Evolutionary conservation across 2,797 vertebrate species (phyloP), one percentile per base, ranked within the genome.

Genomic region (Heliangelus exortis): DNA sequence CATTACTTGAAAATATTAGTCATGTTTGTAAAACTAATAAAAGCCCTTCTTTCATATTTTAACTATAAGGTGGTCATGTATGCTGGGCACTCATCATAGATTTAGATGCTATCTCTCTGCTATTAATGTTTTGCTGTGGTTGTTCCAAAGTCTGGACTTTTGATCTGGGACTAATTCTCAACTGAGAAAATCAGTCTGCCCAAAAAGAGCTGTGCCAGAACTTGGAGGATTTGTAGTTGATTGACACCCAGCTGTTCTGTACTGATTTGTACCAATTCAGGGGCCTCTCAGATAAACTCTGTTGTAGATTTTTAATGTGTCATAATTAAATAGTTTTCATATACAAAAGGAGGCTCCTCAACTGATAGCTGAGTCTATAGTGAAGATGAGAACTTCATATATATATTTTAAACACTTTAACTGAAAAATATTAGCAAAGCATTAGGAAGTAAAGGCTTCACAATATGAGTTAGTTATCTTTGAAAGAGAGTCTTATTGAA

Each of bases 1-100:
- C 89, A 84, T 59, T 83, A 84, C 69, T 96, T 87, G 89, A 93
- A 93, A 96, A 92, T 87, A 83, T 94, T 96, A 92, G 87, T 95
- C 90, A 91, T 1, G 3, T 92, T 9, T 87, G 58, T 93, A 95
- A 92, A 95, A 82, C 81, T 82, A 94, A 93, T 93, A 87, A 85
- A 95, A 91, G 7, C 9, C 65, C 11, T 75, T 92, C 58, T 85
- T 89, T 93, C 58, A 13, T 85, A 92, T 87, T 89, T 96, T 85
- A 89, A 81, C 68, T 92, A 12, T 75, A 93, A 93, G 89, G 61
- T 93, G 82, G 65, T 91, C 84, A 20, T 89, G 19, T 75, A 77
- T 22, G 12, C 34, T 83, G 55, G 65, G 16, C 62, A 87, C n/a
- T 90, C 82, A 84, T 86, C 54, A 48, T 10, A 75, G 58, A 89